Conservation (phyloP, 2,113 vertebrate species). For the Pteruthius melanotis region DNA sequence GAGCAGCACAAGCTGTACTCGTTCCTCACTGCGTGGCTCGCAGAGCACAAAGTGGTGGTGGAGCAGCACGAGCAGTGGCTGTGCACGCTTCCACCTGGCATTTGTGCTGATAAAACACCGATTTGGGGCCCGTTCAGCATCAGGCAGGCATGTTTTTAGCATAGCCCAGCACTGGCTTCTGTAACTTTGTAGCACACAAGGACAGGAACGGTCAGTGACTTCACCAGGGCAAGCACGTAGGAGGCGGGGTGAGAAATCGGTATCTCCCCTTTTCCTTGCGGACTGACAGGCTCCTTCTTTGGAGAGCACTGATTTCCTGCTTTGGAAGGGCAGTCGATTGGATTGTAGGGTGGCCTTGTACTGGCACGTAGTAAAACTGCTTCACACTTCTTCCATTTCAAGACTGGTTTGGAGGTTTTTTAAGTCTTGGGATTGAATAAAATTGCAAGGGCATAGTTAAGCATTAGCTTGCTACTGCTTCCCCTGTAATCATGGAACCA, state of each 20-base stretch:
- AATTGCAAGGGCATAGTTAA: not conserved
- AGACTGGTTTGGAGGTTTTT: not conserved
- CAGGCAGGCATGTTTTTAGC: not conserved
- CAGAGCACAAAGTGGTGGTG: no score
- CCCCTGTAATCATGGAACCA: not conserved
- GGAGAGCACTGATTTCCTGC: not conserved
- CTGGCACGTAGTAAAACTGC: fast-evolving
- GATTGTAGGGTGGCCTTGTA: not conserved
- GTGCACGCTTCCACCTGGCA: fast-evolving
- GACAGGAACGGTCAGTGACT: no score
- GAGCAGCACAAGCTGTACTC: not conserved
- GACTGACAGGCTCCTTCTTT: not conserved
- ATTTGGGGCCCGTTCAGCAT: not conserved
- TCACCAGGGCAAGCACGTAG: fast-evolving
- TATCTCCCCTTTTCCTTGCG: not conserved
- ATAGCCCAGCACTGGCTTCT: not conserved
- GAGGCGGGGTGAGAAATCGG: not conserved
- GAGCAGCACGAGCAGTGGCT: not conserved
- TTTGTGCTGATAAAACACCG: not conserved
- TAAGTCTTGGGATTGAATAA: not conserved
- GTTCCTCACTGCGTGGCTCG: not conserved
- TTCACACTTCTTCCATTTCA: not conserved
- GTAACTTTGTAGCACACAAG: not conserved
- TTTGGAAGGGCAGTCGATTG: not conserved
- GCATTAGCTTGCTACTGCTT: not conserved